Evolutionary conservation across 2,113 vertebrate species (phyloP).

Genomic region (Daubentonia madagascariensis): DNA sequence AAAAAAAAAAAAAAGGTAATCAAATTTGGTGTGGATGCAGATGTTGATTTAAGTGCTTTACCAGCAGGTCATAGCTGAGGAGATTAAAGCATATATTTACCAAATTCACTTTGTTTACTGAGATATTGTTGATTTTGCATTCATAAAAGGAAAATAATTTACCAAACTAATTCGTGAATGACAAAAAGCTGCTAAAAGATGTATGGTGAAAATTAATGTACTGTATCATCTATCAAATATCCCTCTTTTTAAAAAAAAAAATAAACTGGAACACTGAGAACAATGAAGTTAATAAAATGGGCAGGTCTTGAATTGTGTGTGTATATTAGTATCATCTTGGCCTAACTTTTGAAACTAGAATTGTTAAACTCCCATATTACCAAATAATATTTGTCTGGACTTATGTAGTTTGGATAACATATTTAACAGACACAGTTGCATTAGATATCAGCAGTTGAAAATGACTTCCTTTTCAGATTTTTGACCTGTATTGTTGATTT

Average conservation of each 20-base stretch:
- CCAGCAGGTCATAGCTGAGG: neutral
- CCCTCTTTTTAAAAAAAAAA: neutral
- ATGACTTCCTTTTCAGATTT: slow-evolving; percentile 18
- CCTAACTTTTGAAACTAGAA: neutral
- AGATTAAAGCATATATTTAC: neutral
- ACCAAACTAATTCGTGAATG: neutral
- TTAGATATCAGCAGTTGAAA: neutral
- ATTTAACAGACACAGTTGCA: neutral
- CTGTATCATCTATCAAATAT: neutral
- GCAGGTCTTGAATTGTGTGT: neutral
- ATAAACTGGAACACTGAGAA: neutral
- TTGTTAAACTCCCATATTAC: neutral
- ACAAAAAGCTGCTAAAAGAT: neutral
- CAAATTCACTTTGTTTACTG: neutral
- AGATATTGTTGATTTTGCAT: neutral
- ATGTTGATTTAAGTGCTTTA: neutral
- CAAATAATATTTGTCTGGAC: neutral
- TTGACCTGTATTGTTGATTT: neutral
- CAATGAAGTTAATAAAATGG: neutral
- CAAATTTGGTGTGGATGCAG: neutral
- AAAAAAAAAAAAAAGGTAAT: neutral
- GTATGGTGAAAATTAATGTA: neutral
- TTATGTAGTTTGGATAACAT: neutral
- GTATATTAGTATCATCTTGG: neutral
- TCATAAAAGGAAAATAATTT: neutral